A percentile compares a stretch with the other conserved stretches of the same genome.
phyloP scores from a whole-genome alignment of 2,888 invertebrate genomes.

The Zygothrica quintamaculata region DNA sequence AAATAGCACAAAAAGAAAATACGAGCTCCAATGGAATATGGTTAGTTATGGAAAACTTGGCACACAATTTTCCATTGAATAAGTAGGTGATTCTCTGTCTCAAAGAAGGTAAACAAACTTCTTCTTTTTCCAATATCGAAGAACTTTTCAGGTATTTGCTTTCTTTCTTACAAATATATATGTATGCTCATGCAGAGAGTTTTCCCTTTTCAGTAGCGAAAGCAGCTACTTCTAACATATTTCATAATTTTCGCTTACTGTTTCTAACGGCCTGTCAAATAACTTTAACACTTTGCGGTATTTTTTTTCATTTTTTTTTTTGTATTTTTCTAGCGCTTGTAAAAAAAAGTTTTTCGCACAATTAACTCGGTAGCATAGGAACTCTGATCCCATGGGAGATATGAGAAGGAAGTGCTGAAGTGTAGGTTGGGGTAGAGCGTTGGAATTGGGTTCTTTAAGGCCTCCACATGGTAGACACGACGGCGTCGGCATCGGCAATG shows the following conservation, averaged over 20 bases:
- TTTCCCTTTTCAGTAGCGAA: neutral
- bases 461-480: neutral
- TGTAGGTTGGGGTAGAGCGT: neutral
- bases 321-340: slow-evolving; percentile 30
- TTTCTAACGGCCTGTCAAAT: slow-evolving; percentile 48
- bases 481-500: neutral
- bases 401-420: neutral
- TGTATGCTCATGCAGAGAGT: neutral
- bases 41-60: no score
- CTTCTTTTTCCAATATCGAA: neutral
- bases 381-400: neutral
- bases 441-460: neutral
- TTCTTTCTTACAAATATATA: slow-evolving; percentile 1
- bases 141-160: slow-evolving; percentile 10
- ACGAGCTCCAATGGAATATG: no score
- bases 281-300: slow-evolving; percentile 60
- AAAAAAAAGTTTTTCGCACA: slow-evolving; percentile 51
- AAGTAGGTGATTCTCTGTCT: neutral
- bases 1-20: no score
- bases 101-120: neutral
- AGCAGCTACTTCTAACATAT: slow-evolving; percentile 27
- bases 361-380: slow-evolving; percentile 41
- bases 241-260: slow-evolving; percentile 52
- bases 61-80: neutral
- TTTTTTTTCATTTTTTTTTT: slow-evolving; percentile 13